Percentiles rank a stretch among this genome's conserved stretches.
Evolutionary conservation across 2,888 invertebrate genomes (phyloP).

Genomic region (Drosophila kuntzei): DNA sequence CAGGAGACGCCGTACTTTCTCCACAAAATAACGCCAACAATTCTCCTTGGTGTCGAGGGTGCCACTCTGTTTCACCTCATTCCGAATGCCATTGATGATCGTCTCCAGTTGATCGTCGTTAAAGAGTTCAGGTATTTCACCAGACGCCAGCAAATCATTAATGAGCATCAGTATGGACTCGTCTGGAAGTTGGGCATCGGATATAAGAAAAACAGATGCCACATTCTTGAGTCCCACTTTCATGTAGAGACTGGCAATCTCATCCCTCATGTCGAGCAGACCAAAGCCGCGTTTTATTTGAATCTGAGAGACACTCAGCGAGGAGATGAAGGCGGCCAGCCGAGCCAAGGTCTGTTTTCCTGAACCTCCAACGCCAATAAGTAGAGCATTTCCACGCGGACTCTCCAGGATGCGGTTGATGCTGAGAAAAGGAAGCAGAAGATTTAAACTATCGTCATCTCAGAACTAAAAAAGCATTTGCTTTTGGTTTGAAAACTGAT

Average conservation of each 20-base stretch:
- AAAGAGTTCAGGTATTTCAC: constrained; percentile 96
- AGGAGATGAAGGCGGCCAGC: constrained; percentile 95
- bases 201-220: constrained; percentile 95
- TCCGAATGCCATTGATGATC: constrained; percentile 91
- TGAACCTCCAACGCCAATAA: constrained; percentile 98
- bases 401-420: constrained; percentile 97
- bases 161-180: constrained; percentile 96
- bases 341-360: constrained; percentile 97
- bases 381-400: constrained; percentile 95
- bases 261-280: constrained; percentile 91
- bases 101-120: constrained; percentile 96
- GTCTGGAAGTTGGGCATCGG: constrained; percentile 96
- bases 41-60: constrained; percentile 95
- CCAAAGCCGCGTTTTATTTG: constrained; percentile 95
- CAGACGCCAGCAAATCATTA: constrained; percentile 96
- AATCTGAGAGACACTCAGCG: constrained; percentile 96
- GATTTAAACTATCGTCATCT: too few relatives aligned
- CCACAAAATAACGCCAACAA: constrained; percentile 98
- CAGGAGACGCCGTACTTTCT: constrained; percentile 92
- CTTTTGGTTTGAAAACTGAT: too few relatives aligned
- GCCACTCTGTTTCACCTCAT: constrained; percentile 93
- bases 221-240: constrained; percentile 96
- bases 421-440: constrained; percentile 82
- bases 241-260: constrained; percentile 91
- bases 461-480: too few relatives aligned